phyloP scores from a whole-genome alignment of 64 coral and sea anemone species.

The Porites australiensis region DNA sequence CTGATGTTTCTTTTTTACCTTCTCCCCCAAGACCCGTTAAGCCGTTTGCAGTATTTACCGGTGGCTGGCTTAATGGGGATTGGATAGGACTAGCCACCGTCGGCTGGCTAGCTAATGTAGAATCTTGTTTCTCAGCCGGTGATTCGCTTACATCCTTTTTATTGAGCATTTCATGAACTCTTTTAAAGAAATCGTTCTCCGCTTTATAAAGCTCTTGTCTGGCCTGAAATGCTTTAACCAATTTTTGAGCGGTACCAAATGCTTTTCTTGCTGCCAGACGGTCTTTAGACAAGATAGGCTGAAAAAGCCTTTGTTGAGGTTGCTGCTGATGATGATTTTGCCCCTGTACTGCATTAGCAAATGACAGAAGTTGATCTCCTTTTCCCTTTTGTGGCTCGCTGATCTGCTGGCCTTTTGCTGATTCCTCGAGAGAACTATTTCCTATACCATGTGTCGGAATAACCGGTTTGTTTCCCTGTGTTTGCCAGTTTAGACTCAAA shows the following conservation, averaged over 20 bases:
- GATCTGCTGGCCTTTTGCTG: neutral
- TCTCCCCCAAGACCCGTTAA: neutral
- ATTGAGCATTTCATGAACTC: slow-evolving; percentile 89
- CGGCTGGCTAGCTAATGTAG: neutral
- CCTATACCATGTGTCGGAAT: neutral
- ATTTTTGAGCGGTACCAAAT: slow-evolving; percentile 85
- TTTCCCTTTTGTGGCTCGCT: neutral
- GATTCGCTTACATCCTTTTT: slow-evolving; percentile 37
- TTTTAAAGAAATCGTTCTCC: slow-evolving; percentile 85
- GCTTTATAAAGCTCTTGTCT: slow-evolving; percentile 90
- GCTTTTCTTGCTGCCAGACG: slow-evolving; percentile 79
- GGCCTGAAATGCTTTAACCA: slow-evolving; percentile 85
- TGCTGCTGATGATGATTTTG: slow-evolving; percentile 10
- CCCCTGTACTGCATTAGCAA: slow-evolving; percentile 36
- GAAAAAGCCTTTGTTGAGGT: neutral
- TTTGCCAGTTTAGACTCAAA: neutral
- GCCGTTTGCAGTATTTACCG: neutral
- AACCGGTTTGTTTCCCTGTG: neutral
- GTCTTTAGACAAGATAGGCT: slow-evolving; percentile 52
- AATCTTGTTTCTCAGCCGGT: neutral
- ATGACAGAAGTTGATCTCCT: neutral
- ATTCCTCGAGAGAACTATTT: neutral
- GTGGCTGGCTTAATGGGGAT: slow-evolving; percentile 3
- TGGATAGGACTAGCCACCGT: slow-evolving; percentile 4
- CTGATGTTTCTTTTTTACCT: slow-evolving; percentile 31